Evolutionary conservation across 2,797 vertebrate genomes (phyloP).

Genomic region (Thripadectes ignobilis): DNA sequence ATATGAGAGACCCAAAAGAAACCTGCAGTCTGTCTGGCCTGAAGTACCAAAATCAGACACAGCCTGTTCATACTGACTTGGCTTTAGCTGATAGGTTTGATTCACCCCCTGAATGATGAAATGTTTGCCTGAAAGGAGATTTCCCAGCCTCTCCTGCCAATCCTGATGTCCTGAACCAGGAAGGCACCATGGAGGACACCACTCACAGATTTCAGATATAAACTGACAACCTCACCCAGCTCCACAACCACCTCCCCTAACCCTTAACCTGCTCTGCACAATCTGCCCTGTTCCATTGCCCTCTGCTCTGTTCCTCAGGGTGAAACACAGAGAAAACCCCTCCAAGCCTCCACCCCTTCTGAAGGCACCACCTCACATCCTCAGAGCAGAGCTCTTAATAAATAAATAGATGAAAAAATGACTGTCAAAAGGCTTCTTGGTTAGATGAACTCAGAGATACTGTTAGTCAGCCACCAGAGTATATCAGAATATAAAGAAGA

Average conservation of each 20-base stretch:
- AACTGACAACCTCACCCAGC: background rate
- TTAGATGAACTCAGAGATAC: background rate
- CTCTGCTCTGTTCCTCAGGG: fast-evolving
- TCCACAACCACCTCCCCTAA: background rate
- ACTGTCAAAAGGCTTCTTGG: background rate
- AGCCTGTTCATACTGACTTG: background rate
- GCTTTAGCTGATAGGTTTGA: background rate
- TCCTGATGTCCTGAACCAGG: background rate
- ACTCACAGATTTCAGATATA: background rate
- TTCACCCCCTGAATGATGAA: background rate
- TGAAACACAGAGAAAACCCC: background rate
- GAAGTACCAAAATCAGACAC: background rate
- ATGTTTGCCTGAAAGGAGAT: background rate
- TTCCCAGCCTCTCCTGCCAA: background rate
- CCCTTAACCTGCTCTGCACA: background rate
- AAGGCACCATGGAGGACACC: background rate
- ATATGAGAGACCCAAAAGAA: background rate
- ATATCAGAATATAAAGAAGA: background rate
- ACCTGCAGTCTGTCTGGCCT: background rate
- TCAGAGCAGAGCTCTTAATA: background rate
- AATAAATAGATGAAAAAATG: background rate
- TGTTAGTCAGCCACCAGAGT: background rate
- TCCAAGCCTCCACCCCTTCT: background rate
- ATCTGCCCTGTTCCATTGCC: fast-evolving
- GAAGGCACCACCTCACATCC: background rate